Percentiles rank a stretch among this genome's conserved stretches.
These are phyloP conservation scores for Anarrhichthys ocellatus DNA, from an alignment of 2,113 vertebrate species.

Conservation along the genomic window DNA sequence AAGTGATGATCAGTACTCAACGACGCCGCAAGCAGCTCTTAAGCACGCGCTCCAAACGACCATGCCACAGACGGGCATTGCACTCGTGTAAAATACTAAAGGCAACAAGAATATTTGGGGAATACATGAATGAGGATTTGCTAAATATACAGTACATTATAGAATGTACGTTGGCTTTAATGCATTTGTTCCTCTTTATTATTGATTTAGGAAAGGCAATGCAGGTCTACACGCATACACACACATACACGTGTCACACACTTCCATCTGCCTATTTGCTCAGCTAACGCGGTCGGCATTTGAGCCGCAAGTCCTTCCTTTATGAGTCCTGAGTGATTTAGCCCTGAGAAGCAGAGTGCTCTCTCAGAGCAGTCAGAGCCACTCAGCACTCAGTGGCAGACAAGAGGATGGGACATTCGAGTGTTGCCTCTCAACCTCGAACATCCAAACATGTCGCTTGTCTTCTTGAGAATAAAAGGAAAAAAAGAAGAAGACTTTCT, in stretches of 20 bases:
- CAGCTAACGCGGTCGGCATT: conserved; percentile 57
- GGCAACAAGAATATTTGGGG: too few relatives aligned
- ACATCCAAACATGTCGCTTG: conserved; percentile 47
- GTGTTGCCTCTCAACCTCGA: conserved; percentile 55
- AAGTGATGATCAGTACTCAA: too few relatives aligned
- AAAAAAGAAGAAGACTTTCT: not conserved
- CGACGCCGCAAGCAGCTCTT: too few relatives aligned
- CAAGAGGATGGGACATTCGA: conserved; percentile 58
- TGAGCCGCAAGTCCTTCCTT: conserved; percentile 60
- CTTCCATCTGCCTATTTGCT: conserved; percentile 68
- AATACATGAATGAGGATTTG: too few relatives aligned
- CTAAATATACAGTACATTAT: not conserved
- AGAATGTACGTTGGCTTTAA: not conserved
- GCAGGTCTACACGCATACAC: conserved; percentile 30
- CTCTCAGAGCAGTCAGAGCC: conserved; percentile 69
- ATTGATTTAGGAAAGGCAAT: conserved; percentile 4
- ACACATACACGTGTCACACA: conserved; percentile 25
- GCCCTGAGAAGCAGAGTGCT: conserved; percentile 75
- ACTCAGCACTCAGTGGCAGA: conserved; percentile 69
- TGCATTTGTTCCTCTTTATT: conserved; percentile 11
- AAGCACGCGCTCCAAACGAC: too few relatives aligned
- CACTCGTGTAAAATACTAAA: too few relatives aligned
- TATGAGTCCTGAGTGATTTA: conserved; percentile 74
- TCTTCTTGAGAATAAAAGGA: conserved; percentile 25
- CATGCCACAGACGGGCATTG: too few relatives aligned